Conservation (phyloP, 2,113 vertebrate genomes). For the Clarias batrachus region DNA sequence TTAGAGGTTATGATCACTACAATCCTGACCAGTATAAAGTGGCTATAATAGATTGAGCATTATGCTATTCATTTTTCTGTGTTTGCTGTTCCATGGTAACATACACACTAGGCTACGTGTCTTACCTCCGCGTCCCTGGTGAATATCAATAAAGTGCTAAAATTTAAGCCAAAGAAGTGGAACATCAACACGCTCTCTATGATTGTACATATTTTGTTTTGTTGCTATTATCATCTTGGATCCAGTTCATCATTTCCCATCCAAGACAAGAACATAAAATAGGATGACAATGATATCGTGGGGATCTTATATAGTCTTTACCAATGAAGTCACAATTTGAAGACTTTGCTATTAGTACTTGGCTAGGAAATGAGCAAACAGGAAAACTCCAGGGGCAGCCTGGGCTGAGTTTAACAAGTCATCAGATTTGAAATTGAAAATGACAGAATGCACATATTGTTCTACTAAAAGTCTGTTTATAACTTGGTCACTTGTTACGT, state of each 20-base stretch:
- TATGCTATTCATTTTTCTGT: neutral
- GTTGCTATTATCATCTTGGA: neutral
- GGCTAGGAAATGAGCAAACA: neutral
- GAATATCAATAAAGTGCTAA: neutral
- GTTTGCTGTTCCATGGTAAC: neutral
- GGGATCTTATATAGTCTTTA: neutral
- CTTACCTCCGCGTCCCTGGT: neutral
- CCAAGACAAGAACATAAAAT: too few relatives aligned
- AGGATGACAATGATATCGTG: neutral
- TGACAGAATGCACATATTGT: neutral
- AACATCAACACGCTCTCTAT: neutral
- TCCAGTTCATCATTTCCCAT: neutral
- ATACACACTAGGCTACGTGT: neutral
- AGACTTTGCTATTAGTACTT: neutral
- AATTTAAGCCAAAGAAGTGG: neutral
- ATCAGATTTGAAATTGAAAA: neutral
- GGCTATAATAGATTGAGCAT: neutral
- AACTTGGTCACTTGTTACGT: slow-evolving; percentile 6
- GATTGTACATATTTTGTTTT: neutral
- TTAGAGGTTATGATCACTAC: neutral
- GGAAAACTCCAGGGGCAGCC: neutral
- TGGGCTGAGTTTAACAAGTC: slow-evolving; percentile 20
- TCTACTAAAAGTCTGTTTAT: slow-evolving; percentile 22
- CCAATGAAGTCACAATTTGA: neutral
- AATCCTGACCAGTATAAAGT: neutral